These are phyloP conservation scores for Alouatta caraya DNA, from an alignment of 2,797 vertebrate species.

Conservation along the genomic window DNA sequence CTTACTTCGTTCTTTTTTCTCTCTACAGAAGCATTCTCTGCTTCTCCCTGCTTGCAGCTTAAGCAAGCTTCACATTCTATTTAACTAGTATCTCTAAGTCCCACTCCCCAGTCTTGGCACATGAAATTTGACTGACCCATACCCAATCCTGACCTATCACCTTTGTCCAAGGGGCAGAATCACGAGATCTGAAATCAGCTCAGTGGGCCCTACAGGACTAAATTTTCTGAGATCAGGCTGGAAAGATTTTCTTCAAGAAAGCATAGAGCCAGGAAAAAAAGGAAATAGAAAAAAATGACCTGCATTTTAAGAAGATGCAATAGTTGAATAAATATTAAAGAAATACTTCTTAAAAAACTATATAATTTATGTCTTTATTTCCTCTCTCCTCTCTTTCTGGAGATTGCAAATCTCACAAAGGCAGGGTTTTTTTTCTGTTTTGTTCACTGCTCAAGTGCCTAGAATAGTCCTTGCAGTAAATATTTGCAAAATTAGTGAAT, in stretches of 20 bases:
- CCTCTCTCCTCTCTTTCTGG: background rate
- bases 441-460: background rate
- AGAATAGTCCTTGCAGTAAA: background rate
- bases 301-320: background rate
- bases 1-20: background rate
- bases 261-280: background rate
- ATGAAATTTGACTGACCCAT: background rate
- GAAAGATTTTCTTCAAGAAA: constrained; percentile 3
- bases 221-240: background rate
- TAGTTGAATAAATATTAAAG: background rate
- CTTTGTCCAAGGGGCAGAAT: background rate
- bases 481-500: background rate
- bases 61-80: background rate
- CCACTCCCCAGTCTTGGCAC: background rate
- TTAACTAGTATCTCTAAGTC: background rate
- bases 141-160: background rate
- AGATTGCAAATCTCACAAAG: background rate
- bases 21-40: background rate
- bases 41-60: background rate
- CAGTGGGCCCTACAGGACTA: background rate
- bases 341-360: background rate
- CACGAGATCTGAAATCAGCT: background rate
- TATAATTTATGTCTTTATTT: background rate
- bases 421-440: background rate
- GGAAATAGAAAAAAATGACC: background rate